Evolutionary conservation across 1,140 invertebrate genomes (phyloP).

Genomic region (Tetramorium parvispinum): DNA sequence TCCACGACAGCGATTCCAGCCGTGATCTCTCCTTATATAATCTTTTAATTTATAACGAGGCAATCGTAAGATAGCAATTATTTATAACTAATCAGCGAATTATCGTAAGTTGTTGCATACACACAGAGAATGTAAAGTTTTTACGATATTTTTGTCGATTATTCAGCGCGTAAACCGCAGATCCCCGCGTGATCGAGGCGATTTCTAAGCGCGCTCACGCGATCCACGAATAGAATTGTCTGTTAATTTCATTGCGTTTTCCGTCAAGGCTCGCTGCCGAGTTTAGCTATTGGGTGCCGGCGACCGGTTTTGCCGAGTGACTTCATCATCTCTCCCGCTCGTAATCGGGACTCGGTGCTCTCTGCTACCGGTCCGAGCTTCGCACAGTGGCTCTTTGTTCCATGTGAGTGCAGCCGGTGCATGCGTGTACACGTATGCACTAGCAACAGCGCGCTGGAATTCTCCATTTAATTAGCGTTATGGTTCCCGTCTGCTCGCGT

Average conservation of each 20-base stretch:
- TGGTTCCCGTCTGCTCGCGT: constrained; percentile 25
- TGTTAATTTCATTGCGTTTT: constrained; percentile 64
- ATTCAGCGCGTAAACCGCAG: background rate
- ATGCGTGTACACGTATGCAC: background rate
- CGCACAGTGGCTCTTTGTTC: constrained; percentile 64
- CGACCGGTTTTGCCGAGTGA: constrained; percentile 70
- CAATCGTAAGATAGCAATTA: constrained; percentile 19
- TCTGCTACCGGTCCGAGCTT: constrained; percentile 57
- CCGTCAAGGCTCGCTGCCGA: constrained; percentile 9
- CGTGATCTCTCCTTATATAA: constrained; percentile 26
- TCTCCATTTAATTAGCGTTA: constrained; percentile 65
- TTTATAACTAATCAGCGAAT: constrained; percentile 6
- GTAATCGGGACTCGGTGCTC: constrained; percentile 65
- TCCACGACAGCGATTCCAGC: background rate
- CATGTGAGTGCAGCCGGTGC: constrained; percentile 19
- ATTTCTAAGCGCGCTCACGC: background rate
- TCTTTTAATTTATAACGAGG: constrained; percentile 33
- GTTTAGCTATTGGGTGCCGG: constrained; percentile 35
- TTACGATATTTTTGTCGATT: constrained; percentile 17
- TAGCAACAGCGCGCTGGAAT: constrained; percentile 33
- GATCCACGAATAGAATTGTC: constrained; percentile 58
- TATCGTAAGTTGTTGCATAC: background rate
- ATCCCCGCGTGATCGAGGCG: background rate
- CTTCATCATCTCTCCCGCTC: constrained; percentile 65
- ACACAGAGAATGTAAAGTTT: background rate